Evolutionary conservation across 2,888 invertebrate genomes (phyloP), one percentile per base, ranked within the genome.

Genomic region (Smittia aterrima): DNA sequence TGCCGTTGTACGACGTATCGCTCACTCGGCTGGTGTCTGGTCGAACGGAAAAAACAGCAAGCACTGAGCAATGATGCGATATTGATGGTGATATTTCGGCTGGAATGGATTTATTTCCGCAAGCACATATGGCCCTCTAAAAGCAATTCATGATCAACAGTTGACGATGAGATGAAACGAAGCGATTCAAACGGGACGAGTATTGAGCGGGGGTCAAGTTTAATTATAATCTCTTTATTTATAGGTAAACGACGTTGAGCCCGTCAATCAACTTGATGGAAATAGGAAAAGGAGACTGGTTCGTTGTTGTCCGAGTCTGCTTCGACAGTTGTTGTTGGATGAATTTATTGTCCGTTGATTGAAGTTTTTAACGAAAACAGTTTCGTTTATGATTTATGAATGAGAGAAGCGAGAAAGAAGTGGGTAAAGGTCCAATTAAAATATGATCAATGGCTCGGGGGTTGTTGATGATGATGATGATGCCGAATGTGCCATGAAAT

Each of bases 141-240:
- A 11, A 11, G 11, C 38, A 18, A 3, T n/a, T 6, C 47, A 16
- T 47, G 47, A 47, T 47, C 47, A 47, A 47, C 47, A 47, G 47
- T 47, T 47, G 47, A 47, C 13, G 16, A n/a, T 47, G n/a, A 6
- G 32, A 32, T 9, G 4, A 9, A 32, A 9, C 32, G 32, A 32
- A 9, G 47, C 47, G 47, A 13, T 47, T 47, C 32, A 11, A 47
- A 16, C 38, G 38, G 38, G 38, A 4, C 47, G 16, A 47, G 32
- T 58, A 18, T 7, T 24, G 27, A 64, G 53, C 18, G 64, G 16
- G 58, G 64, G 64, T 64, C 64, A 64, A 64, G 64, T 64, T 64
- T 64, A 64, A 64, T 64, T 64, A 64, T 64, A 64, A 64, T 64
- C 64, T 64, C 27, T 64, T 64, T 64, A 64, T 64, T 58, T 18